Percentiles rank a stretch among this genome's conserved stretches.
Evolutionary conservation across 2,113 vertebrate genomes (phyloP).

Genomic region (Sinosuthora webbiana): DNA sequence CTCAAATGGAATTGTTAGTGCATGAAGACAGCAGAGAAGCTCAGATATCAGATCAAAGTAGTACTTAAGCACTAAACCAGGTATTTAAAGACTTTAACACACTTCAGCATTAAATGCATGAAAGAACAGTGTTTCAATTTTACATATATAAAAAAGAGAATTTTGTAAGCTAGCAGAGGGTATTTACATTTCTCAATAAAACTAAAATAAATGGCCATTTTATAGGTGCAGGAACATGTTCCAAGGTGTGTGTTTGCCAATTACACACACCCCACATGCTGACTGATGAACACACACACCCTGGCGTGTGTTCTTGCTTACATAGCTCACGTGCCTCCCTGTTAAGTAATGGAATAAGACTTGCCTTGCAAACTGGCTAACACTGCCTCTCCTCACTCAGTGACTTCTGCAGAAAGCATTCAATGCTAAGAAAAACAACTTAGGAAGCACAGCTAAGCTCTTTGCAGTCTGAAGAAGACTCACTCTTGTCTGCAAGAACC

Average conservation of each 20-base stretch:
- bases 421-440: conserved; percentile 13
- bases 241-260: conserved; percentile 54
- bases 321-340: conserved; percentile 47
- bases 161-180: not conserved
- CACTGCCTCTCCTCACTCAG: not conserved
- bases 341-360: conserved; percentile 58
- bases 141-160: not conserved
- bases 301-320: conserved; percentile 52
- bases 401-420: conserved; percentile 44
- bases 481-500: not conserved
- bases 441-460: not conserved
- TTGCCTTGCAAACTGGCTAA: conserved; percentile 20
- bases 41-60: not conserved
- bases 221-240: conserved; percentile 55
- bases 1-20: not conserved
- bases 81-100: not conserved
- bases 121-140: not conserved
- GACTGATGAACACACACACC: conserved; percentile 60
- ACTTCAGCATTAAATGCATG: not conserved
- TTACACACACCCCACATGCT: conserved; percentile 44
- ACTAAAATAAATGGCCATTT: conserved; percentile 51
- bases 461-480: not conserved
- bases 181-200: conserved; percentile 43
- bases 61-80: not conserved
- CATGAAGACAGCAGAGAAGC: not conserved